phyloP scores from a whole-genome alignment of 2,113 vertebrate genomes.

The Pterocles gutturalis region DNA sequence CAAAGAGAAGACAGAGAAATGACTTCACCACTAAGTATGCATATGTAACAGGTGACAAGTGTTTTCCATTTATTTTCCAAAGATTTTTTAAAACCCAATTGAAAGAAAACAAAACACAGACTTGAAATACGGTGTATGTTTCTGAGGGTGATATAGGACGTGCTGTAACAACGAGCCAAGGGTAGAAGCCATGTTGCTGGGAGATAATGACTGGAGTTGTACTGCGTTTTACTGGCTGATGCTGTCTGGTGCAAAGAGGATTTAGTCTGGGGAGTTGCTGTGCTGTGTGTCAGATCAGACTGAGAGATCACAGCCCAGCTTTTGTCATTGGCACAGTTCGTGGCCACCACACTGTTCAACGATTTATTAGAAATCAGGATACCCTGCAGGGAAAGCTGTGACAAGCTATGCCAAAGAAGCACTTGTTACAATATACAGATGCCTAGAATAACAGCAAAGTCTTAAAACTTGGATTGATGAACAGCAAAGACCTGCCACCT shows the following conservation, averaged over 20 bases:
- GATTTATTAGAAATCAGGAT: background rate
- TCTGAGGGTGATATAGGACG: background rate
- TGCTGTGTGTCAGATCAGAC: background rate
- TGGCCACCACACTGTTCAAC: background rate
- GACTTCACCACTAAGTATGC: background rate
- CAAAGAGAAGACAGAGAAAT: background rate
- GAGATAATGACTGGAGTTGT: background rate
- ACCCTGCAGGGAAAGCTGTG: background rate
- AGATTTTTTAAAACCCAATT: background rate
- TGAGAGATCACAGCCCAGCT: background rate
- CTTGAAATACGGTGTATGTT: background rate
- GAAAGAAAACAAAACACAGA: background rate
- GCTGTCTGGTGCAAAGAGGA: background rate
- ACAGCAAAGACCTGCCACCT: background rate
- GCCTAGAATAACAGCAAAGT: background rate
- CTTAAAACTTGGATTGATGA: background rate
- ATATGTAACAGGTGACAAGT: background rate
- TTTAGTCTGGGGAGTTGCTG: background rate
- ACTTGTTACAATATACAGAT: background rate
- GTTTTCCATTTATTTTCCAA: background rate
- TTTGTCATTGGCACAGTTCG: background rate
- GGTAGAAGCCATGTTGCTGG: background rate
- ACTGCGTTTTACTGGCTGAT: background rate
- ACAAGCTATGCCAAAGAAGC: background rate
- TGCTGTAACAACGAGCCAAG: background rate